Evolutionary conservation across 2,888 invertebrate genomes (phyloP).

Genomic region (Acanthacorydalis orientalis): DNA sequence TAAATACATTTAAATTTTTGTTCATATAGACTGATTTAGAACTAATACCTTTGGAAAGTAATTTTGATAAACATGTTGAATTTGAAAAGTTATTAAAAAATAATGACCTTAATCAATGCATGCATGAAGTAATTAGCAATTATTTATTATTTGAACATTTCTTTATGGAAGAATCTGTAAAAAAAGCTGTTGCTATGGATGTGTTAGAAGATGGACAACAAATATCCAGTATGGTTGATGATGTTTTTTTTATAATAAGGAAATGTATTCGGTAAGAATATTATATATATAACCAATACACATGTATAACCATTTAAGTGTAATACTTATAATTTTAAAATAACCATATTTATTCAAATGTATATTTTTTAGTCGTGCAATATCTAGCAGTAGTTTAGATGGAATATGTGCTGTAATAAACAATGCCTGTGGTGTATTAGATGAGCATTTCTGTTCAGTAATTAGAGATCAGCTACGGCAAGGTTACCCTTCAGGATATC

Average conservation of each 20-base stretch:
- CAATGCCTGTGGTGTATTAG: slow-evolving; percentile 74
- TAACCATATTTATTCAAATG: neutral
- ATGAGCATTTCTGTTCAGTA: slow-evolving; percentile 64
- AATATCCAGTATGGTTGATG: slow-evolving; percentile 89
- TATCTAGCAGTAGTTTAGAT: slow-evolving; percentile 82
- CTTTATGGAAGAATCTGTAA: slow-evolving; percentile 87
- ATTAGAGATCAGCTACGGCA: slow-evolving; percentile 55
- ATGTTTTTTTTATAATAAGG: slow-evolving; percentile 91
- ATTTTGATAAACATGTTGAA: slow-evolving; percentile 27
- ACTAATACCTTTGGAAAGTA: slow-evolving; percentile 33
- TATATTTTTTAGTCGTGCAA: slow-evolving; percentile 47
- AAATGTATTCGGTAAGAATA: slow-evolving; percentile 67
- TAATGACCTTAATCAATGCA: slow-evolving; percentile 55
- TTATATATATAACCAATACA: neutral
- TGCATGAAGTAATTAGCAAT: slow-evolving; percentile 69
- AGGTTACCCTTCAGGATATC: slow-evolving; percentile 63
- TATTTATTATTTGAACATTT: slow-evolving; percentile 88
- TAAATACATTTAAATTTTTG: neutral
- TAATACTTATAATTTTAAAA: neutral
- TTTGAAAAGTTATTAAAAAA: slow-evolving; percentile 50
- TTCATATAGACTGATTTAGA: slow-evolving; percentile 41
- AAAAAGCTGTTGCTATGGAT: slow-evolving; percentile 77
- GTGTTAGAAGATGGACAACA: slow-evolving; percentile 51
- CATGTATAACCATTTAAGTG: slow-evolving; percentile 1
- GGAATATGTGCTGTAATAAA: slow-evolving; percentile 94